phyloP scores from a whole-genome alignment of 2,113 vertebrate genomes.

The Bos taurus region DNA sequence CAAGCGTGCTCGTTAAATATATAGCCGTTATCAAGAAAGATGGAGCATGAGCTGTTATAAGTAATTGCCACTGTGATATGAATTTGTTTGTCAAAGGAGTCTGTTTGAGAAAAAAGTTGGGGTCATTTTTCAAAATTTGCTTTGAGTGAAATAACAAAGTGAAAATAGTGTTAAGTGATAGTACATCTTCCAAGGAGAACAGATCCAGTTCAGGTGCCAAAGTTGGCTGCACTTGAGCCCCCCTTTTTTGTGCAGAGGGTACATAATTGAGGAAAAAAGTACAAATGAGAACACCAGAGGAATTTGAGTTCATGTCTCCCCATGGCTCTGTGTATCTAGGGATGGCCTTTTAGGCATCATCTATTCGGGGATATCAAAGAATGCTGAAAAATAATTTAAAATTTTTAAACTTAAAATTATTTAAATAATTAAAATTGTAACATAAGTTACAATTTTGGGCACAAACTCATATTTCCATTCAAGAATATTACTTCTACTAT shows the following conservation, averaged over 20 bases:
- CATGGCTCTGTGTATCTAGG: not conserved
- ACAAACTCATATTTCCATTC: not conserved
- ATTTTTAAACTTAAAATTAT: not conserved
- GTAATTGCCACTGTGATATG: not conserved
- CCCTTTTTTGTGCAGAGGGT: not conserved
- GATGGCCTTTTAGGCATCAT: not conserved
- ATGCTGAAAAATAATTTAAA: not conserved
- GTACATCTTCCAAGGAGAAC: not conserved
- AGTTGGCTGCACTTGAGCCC: not conserved
- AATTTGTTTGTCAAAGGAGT: slow-evolving; percentile 32
- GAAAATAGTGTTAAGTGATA: not conserved
- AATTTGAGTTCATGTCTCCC: not conserved
- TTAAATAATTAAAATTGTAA: not conserved
- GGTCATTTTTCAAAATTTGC: not conserved
- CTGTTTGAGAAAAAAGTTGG: not conserved
- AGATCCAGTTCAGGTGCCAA: not conserved
- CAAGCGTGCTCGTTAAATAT: not conserved
- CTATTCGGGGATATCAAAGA: not conserved
- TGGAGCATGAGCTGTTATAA: not conserved
- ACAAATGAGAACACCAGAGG: not conserved
- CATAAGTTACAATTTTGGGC: not conserved
- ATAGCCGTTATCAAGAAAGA: not conserved
- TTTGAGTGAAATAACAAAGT: not conserved
- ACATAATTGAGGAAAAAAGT: not conserved
- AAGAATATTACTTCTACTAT: not conserved